A percentile compares a stretch with the other conserved stretches of the same genome.
phyloP scores from a whole-genome alignment of 1,140 invertebrate species.

The Eriocheir sinensis region DNA sequence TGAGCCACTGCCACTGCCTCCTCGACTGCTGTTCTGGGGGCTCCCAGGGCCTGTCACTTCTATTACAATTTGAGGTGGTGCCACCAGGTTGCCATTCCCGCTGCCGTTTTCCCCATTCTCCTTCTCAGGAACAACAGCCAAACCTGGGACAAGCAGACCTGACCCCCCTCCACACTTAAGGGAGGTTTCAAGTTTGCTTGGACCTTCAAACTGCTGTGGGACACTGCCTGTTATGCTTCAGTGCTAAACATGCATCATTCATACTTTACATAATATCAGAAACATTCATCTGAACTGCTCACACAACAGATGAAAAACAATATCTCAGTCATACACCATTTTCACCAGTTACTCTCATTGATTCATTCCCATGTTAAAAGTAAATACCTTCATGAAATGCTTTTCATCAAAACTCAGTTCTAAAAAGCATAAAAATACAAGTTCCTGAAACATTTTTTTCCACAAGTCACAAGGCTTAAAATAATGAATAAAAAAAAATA shows the following conservation, averaged over 20 bases:
- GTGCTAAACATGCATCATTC: constrained; percentile 40
- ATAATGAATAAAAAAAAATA: neutral
- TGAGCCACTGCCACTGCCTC: constrained; percentile 61
- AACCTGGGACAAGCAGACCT: constrained; percentile 57
- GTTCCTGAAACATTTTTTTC: neutral
- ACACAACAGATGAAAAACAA: neutral
- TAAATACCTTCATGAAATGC: neutral
- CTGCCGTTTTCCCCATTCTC: constrained; percentile 64
- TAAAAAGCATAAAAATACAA: neutral
- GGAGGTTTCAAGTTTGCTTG: constrained; percentile 55
- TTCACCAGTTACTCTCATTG: neutral
- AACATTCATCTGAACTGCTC: neutral
- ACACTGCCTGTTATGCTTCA: constrained; percentile 68
- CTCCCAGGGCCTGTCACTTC: constrained; percentile 73
- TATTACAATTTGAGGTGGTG: constrained; percentile 72
- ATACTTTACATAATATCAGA: neutral
- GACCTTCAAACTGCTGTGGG: constrained; percentile 71
- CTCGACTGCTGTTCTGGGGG: constrained; percentile 67
- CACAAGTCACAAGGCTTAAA: too few relatives aligned
- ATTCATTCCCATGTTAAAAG: neutral
- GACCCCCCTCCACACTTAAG: constrained; percentile 53
- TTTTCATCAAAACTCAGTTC: too few relatives aligned
- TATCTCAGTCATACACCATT: neutral
- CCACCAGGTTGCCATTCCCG: constrained; percentile 50
- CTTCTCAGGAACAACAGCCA: constrained; percentile 73